Evolutionary conservation across 2,113 vertebrate species (phyloP).

Genomic region (Eurystomus gularis): DNA sequence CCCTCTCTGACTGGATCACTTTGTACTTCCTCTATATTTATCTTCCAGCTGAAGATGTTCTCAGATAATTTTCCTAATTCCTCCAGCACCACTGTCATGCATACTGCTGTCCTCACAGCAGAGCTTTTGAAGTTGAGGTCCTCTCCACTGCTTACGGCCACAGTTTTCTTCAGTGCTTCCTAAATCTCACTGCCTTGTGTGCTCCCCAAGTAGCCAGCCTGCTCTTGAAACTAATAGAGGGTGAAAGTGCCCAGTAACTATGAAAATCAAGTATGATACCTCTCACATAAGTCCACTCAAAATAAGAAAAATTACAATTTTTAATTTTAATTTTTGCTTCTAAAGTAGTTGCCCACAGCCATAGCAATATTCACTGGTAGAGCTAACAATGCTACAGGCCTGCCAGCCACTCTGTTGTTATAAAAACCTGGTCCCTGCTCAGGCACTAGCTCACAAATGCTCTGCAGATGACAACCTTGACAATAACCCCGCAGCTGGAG

Average conservation of each 20-base stretch:
- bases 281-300: neutral
- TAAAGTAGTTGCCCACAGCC: neutral
- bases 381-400: neutral
- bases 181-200: neutral
- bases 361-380: neutral
- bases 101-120: neutral
- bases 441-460: neutral
- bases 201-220: neutral
- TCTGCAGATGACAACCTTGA: neutral
- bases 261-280: neutral
- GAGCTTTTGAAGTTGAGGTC: neutral
- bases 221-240: neutral
- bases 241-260: neutral
- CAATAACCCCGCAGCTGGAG: neutral
- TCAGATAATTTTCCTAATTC: neutral
- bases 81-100: neutral
- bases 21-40: constrained; percentile 22
- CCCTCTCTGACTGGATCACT: constrained; percentile 9
- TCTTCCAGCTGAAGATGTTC: constrained; percentile 23
- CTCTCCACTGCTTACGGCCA: neutral
- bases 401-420: neutral
- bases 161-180: neutral
- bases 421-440: neutral
- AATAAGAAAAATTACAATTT: neutral
- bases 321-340: neutral